A percentile compares a stretch with the other conserved stretches of the same genome.
Conservation (phyloP, 2,888 invertebrate species). For the Rhyacophila evoluta region DNA sequence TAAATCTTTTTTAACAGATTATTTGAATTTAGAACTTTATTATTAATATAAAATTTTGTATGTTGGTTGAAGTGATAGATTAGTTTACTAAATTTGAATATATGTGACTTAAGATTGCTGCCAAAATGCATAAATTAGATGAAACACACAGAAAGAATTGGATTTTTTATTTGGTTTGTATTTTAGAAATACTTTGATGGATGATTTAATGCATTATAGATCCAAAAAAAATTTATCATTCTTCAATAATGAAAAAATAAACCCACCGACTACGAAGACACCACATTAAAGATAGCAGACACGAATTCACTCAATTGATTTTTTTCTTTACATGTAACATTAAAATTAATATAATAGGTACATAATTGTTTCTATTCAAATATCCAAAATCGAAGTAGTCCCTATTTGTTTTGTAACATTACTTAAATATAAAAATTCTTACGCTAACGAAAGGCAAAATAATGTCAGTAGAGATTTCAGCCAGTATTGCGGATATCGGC, state of each 20-base stretch:
- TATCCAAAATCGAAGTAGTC: constrained; percentile 18
- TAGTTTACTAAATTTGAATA: background rate
- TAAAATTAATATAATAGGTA: background rate
- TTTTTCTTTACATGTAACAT: constrained; percentile 17
- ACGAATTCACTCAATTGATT: background rate
- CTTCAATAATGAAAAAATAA: background rate
- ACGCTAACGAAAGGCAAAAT: constrained; percentile 12
- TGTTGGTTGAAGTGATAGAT: background rate
- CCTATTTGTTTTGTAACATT: constrained; percentile 19
- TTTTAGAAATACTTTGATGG: no score
- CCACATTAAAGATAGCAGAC: constrained; percentile 2
- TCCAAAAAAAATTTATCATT: background rate
- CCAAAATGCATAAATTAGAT: background rate
- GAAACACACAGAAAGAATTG: no score
- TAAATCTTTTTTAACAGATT: no score
- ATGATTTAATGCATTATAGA: no score
- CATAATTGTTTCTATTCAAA: constrained; percentile 10
- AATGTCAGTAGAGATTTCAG: background rate
- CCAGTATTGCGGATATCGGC: background rate
- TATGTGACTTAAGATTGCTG: background rate
- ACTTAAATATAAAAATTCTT: constrained; percentile 13
- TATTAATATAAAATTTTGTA: no score
- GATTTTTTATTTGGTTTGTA: no score
- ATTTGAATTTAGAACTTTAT: background rate
- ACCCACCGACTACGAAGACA: background rate